Percentiles rank a stretch among this genome's conserved stretches.
Conservation (phyloP, 2,797 vertebrate species). For the Saxicola maurus region DNA sequence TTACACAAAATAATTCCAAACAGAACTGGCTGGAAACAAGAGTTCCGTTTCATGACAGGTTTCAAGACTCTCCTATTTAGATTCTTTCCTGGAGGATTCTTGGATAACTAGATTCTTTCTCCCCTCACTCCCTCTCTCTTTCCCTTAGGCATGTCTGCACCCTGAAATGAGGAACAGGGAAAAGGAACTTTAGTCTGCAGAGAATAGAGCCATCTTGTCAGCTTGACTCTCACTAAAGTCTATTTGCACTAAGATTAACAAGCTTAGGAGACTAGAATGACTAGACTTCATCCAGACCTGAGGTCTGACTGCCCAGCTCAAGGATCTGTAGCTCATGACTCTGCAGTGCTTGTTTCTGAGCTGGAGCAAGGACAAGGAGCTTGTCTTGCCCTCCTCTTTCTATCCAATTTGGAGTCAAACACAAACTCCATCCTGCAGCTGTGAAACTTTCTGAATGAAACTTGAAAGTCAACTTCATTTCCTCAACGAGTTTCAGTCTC, state of each 20-base stretch:
- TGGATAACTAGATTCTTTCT: neutral
- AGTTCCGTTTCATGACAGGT: neutral
- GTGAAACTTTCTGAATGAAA: neutral
- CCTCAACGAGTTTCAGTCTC: neutral
- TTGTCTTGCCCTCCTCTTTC: neutral
- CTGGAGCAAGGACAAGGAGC: neutral
- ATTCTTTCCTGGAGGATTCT: neutral
- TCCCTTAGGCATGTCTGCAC: neutral
- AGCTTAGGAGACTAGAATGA: neutral
- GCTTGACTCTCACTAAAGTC: neutral
- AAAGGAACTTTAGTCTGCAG: neutral
- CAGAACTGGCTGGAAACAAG: neutral
- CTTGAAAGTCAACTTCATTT: neutral
- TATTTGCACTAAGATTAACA: neutral
- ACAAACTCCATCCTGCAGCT: neutral
- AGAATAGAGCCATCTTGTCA: neutral
- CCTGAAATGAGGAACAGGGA: neutral
- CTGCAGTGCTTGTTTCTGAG: neutral
- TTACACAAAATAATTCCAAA: neutral
- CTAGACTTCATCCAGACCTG: neutral
- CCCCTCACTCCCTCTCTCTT: neutral
- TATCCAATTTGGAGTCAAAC: neutral
- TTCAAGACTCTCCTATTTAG: neutral
- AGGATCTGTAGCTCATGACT: neutral
- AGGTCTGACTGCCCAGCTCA: neutral